Percentiles rank a stretch among this genome's conserved stretches.
These are phyloP conservation scores for Drymonia ruficornis DNA, from an alignment of 2,888 invertebrate species.

Conservation along the genomic window DNA sequence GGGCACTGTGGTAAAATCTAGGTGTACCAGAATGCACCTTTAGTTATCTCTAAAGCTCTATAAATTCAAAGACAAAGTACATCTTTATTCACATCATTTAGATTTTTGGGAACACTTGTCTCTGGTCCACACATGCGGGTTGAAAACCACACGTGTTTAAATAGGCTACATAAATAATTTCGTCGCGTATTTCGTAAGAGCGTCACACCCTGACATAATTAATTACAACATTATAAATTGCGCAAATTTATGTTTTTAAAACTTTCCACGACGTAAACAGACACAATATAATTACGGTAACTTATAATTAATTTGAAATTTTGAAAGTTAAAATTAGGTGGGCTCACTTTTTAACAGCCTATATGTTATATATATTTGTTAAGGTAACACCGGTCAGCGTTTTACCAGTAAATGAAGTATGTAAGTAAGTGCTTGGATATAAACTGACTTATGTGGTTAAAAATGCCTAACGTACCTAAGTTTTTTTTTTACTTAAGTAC, in stretches of 20 bases:
- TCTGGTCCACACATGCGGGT: not conserved
- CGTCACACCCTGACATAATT: conserved; percentile 7
- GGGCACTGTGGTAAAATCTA: too few species aligned
- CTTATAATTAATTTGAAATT: conserved; percentile 40
- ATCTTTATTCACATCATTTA: too few species aligned
- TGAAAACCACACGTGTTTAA: not conserved
- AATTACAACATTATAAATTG: conserved; percentile 9
- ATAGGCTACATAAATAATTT: conserved; percentile 1
- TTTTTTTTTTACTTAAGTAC: too few species aligned
- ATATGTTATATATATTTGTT: not conserved
- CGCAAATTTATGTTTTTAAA: conserved; percentile 7
- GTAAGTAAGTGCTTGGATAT: too few species aligned
- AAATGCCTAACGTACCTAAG: too few species aligned
- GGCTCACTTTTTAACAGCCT: not conserved
- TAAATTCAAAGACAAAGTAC: too few species aligned
- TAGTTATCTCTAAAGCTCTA: too few species aligned
- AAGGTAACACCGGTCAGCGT: not conserved
- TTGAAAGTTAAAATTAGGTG: conserved; percentile 23
- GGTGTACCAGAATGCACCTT: too few species aligned
- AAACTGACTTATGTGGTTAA: too few species aligned
- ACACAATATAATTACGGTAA: conserved; percentile 25
- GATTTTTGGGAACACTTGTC: too few species aligned
- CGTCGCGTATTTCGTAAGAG: not conserved
- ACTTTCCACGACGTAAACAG: conserved; percentile 3
- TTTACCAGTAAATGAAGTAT: too few species aligned